Percentiles rank a stretch among this genome's conserved stretches.
Conservation (phyloP, 2,888 invertebrate genomes). For the Homarus gammarus region DNA sequence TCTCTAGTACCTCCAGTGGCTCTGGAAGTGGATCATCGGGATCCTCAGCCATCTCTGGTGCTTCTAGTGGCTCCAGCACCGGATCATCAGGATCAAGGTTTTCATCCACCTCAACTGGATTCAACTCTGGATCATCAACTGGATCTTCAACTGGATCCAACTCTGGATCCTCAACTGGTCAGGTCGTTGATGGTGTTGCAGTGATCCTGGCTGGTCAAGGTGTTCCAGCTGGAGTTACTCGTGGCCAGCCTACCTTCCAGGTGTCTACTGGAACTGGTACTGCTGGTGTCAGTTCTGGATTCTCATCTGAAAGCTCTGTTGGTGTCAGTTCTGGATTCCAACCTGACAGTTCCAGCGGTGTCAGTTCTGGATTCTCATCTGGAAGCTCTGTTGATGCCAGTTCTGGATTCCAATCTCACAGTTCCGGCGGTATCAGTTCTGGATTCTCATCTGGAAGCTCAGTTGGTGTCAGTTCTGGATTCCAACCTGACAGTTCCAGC, state of each 20-base stretch:
- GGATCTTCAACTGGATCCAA: background rate
- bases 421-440: background rate
- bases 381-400: background rate
- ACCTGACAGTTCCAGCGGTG: background rate
- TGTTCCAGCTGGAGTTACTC: constrained; percentile 10
- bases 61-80: background rate
- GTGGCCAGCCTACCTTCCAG: constrained; percentile 21
- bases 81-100: too few relatives aligned
- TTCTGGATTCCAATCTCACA: background rate
- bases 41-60: background rate
- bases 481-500: background rate
- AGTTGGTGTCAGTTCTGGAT: background rate
- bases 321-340: background rate
- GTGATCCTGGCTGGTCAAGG: constrained; percentile 37
- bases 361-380: background rate
- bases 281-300: background rate
- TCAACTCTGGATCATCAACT: background rate
- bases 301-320: background rate
- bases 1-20: background rate
- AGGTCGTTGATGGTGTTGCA: constrained; percentile 17
- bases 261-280: background rate
- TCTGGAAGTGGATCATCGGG: background rate
- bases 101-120: background rate
- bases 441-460: constrained; percentile 5
- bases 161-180: background rate